Evolutionary conservation across 2,113 vertebrate species (phyloP).

Genomic region (Uropsilus gracilis): DNA sequence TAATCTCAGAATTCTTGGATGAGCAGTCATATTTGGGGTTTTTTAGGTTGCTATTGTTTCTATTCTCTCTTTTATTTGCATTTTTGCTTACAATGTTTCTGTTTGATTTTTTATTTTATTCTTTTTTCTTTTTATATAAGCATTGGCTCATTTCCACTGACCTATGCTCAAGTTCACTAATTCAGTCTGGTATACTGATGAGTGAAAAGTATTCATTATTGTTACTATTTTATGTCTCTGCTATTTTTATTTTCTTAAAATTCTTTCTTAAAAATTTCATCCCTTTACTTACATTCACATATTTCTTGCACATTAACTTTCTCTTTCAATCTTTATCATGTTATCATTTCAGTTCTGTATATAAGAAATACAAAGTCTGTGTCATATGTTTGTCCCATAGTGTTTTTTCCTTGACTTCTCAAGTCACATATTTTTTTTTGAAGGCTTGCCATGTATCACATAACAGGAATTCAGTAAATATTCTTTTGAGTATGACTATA

Average conservation of each 20-base stretch:
- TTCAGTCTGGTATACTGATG: neutral
- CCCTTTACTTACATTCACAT: neutral
- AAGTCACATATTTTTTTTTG: neutral
- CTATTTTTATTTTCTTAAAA: neutral
- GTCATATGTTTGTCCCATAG: neutral
- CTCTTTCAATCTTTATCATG: neutral
- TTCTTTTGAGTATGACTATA: neutral
- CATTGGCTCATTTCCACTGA: neutral
- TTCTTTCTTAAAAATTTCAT: neutral
- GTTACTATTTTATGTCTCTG: neutral
- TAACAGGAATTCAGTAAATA: neutral
- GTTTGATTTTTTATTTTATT: no score
- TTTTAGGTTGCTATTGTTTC: neutral
- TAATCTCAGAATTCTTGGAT: neutral
- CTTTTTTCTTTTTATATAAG: no score
- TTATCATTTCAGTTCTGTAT: neutral
- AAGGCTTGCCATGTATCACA: neutral
- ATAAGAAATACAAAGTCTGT: neutral
- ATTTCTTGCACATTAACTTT: neutral
- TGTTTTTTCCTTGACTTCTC: neutral
- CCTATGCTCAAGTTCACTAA: neutral
- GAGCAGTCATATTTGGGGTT: neutral
- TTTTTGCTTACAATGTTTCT: neutral
- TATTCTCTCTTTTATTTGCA: neutral
- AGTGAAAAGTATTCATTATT: neutral